These are phyloP conservation scores for Synanthedon myopaeformis DNA, from an alignment of 2,888 invertebrate genomes.

Conservation along the genomic window DNA sequence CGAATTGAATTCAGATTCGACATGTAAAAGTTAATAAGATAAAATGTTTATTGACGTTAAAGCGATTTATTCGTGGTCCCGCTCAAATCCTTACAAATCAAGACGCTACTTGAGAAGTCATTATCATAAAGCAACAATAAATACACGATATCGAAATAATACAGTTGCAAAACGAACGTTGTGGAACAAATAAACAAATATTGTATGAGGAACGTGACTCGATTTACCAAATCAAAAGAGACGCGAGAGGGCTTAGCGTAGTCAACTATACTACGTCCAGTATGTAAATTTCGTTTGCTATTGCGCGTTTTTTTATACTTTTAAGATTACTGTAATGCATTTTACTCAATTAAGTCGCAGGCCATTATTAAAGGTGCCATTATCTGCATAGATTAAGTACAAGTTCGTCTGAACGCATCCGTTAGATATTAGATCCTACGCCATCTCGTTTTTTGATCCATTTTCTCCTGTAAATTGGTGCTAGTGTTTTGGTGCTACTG, in stretches of 20 bases:
- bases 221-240: constrained; percentile 63
- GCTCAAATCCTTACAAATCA: constrained; percentile 45
- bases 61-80: neutral
- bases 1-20: neutral
- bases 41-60: neutral
- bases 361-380: constrained; percentile 69
- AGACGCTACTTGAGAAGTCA: constrained; percentile 35
- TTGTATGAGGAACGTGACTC: constrained; percentile 52
- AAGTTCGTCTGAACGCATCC: constrained; percentile 29
- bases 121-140: constrained; percentile 46
- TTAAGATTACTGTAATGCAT: constrained; percentile 63
- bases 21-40: too few species aligned
- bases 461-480: constrained; percentile 25
- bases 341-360: constrained; percentile 69
- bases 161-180: constrained; percentile 41
- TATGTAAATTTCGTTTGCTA: constrained; percentile 47
- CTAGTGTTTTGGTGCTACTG: constrained; percentile 48
- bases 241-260: constrained; percentile 56
- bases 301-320: constrained; percentile 41
- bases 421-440: constrained; percentile 3
- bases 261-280: constrained; percentile 29
- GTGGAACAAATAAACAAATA: constrained; percentile 45
- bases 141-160: constrained; percentile 37
- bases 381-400: constrained; percentile 61
- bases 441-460: constrained; percentile 4